phyloP scores from a whole-genome alignment of 1,140 invertebrate genomes.

The Campodea augens region DNA sequence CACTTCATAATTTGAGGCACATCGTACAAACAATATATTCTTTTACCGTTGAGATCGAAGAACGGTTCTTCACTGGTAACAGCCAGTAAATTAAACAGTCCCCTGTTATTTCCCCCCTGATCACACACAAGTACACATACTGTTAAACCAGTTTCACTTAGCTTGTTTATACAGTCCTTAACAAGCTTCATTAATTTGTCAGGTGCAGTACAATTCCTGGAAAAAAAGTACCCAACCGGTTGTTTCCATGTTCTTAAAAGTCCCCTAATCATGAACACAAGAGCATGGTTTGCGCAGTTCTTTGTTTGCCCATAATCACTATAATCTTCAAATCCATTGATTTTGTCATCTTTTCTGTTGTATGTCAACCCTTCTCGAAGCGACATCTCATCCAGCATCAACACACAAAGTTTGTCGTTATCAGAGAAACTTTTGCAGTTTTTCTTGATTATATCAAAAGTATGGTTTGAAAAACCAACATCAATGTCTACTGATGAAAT shows the following conservation, averaged over 20 bases:
- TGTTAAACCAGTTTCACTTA: constrained; percentile 2
- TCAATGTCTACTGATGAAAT: neutral
- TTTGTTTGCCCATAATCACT: too few relatives aligned
- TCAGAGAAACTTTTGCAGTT: neutral
- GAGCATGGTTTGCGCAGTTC: neutral
- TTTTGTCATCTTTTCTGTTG: neutral
- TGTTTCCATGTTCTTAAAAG: neutral
- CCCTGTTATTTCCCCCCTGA: neutral
- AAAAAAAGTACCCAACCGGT: neutral
- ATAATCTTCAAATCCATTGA: neutral
- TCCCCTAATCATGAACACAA: constrained; percentile 4
- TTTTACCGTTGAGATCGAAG: constrained; percentile 1
- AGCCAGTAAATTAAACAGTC: neutral
- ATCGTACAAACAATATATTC: neutral
- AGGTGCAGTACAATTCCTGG: neutral
- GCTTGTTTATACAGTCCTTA: neutral
- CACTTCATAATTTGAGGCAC: constrained; percentile 3
- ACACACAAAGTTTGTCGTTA: neutral
- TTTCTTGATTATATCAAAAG: neutral
- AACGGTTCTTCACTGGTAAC: neutral
- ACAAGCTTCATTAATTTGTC: neutral
- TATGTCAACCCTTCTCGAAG: neutral
- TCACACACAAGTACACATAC: constrained; percentile 1
- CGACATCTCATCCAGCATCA: constrained; percentile 4
- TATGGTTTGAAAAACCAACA: neutral